These are phyloP conservation scores for Microtus ochrogaster DNA, from an alignment of 2,113 vertebrate species.

Conservation along the genomic window DNA sequence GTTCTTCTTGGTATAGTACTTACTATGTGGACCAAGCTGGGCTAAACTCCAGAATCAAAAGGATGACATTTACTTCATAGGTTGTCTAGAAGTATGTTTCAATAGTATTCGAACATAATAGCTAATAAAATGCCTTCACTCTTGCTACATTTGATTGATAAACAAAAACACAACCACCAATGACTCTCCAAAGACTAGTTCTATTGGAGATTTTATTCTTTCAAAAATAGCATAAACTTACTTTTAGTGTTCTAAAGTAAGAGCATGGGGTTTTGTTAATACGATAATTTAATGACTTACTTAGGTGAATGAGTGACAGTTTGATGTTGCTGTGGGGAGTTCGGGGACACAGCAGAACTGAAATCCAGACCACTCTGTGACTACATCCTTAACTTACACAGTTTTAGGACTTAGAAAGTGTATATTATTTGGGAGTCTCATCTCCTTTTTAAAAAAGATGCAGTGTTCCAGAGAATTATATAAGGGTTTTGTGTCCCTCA, in stretches of 20 bases:
- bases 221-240: not conserved
- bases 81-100: not conserved
- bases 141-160: not conserved
- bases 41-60: not conserved
- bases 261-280: not conserved
- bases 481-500: not conserved
- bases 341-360: not conserved
- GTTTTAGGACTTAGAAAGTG: not conserved
- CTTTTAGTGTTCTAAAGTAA: not conserved
- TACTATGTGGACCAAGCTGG: not conserved
- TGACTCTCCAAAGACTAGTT: not conserved
- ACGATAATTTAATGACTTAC: not conserved
- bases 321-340: not conserved
- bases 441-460: not conserved
- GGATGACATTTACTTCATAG: not conserved
- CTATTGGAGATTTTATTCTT: not conserved
- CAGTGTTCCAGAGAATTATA: constrained; percentile 7
- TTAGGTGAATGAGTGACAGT: not conserved
- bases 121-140: not conserved
- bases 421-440: not conserved
- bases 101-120: not conserved
- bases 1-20: too few species aligned
- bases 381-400: not conserved
- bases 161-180: not conserved
- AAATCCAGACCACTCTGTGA: not conserved